Evolutionary conservation across 2,888 invertebrate species (phyloP).

Genomic region (Latrodectus hesperus): DNA sequence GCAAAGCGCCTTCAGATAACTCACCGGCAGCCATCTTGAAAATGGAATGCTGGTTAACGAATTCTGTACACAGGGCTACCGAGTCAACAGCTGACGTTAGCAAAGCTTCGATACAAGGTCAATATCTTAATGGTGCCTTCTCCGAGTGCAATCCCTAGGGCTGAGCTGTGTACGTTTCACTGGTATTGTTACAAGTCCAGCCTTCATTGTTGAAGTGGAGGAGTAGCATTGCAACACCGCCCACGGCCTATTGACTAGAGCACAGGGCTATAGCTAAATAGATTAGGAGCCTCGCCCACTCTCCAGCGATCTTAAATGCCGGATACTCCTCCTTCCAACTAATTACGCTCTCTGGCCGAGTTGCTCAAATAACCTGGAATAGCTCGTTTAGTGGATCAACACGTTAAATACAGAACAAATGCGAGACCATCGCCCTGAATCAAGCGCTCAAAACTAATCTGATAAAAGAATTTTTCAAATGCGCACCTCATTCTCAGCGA

Average conservation of each 20-base stretch:
- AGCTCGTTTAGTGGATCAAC: conserved; percentile 63
- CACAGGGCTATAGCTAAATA: conserved; percentile 61
- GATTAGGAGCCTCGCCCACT: conserved; percentile 50
- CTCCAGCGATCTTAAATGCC: conserved; percentile 51
- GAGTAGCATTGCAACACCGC: conserved; percentile 49
- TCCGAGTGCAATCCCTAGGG: conserved; percentile 56
- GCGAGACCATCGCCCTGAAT: conserved; percentile 21
- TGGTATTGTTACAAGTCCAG: conserved; percentile 67
- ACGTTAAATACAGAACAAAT: conserved; percentile 64
- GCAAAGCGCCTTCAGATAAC: neutral
- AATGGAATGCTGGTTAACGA: conserved; percentile 54
- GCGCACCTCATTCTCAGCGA: neutral
- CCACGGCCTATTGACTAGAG: conserved; percentile 61
- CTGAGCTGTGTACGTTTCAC: conserved; percentile 51
- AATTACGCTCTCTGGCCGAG: conserved; percentile 46
- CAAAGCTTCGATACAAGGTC: conserved; percentile 57
- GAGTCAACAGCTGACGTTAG: conserved; percentile 64
- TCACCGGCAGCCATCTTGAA: conserved; percentile 53
- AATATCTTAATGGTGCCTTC: conserved; percentile 69
- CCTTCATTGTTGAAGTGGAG: conserved; percentile 56
- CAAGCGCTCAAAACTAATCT: conserved; percentile 30
- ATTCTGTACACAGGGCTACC: conserved; percentile 60
- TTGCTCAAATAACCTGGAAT: conserved; percentile 57
- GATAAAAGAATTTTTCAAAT: conserved; percentile 20
- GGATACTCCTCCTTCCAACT: conserved; percentile 60